These are phyloP conservation scores for Phyllotreta striolata DNA, from an alignment of 2,888 invertebrate genomes.

Conservation along the genomic window DNA sequence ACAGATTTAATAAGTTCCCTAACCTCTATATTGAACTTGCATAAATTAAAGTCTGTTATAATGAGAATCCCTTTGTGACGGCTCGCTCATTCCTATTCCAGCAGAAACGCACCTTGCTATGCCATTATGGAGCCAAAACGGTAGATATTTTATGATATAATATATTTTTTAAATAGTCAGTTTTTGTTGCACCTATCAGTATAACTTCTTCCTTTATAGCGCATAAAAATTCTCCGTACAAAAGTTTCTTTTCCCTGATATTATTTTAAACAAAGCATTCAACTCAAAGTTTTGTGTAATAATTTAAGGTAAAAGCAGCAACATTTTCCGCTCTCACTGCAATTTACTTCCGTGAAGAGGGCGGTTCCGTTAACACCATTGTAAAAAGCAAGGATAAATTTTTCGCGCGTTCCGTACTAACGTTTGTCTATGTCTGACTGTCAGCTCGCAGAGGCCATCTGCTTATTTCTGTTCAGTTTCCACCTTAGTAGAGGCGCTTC, in stretches of 20 bases:
- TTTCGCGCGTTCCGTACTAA: conserved; percentile 40
- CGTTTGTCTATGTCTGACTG: conserved; percentile 46
- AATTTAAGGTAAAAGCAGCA: conserved; percentile 12
- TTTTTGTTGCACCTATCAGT: too few species aligned
- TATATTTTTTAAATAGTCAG: too few species aligned
- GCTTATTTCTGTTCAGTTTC: conserved; percentile 32
- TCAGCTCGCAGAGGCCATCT: conserved; percentile 41
- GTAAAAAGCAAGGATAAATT: conserved; percentile 42
- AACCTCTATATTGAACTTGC: too few species aligned
- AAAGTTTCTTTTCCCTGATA: neutral
- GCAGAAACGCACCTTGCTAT: too few species aligned
- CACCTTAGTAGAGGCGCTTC: conserved; percentile 13
- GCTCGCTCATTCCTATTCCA: too few species aligned
- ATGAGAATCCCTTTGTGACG: too few species aligned
- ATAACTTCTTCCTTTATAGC: too few species aligned
- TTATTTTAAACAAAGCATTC: conserved; percentile 5
- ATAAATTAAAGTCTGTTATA: too few species aligned
- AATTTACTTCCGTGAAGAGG: conserved; percentile 29
- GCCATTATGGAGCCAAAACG: too few species aligned
- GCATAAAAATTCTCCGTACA: neutral
- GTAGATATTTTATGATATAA: too few species aligned
- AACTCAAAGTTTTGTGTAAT: neutral
- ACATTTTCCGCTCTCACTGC: neutral
- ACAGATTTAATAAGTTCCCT: too few species aligned
- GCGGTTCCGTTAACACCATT: conserved; percentile 29